phyloP scores from a whole-genome alignment of 2,888 invertebrate species.

The Acrobasis repandana region DNA sequence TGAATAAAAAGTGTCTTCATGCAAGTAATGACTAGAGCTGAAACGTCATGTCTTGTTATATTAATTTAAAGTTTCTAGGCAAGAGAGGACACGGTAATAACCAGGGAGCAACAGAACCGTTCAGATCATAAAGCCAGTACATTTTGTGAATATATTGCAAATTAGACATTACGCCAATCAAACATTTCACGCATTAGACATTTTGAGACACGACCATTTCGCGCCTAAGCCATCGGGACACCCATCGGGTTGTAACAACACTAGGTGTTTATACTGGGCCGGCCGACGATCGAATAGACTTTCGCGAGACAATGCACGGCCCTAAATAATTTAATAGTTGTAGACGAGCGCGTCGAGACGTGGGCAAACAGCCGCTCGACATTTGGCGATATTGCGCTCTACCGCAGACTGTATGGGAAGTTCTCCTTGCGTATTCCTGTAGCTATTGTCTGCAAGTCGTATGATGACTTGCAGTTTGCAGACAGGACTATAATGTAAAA shows the following conservation, averaged over 20 bases:
- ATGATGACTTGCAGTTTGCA: background rate
- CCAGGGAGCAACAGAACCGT: too few relatives aligned
- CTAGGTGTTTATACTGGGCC: slow-evolving; percentile 73
- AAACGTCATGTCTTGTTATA: too few relatives aligned
- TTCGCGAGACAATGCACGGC: slow-evolving; percentile 75
- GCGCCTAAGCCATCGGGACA: slow-evolving; percentile 41
- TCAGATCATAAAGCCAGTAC: too few relatives aligned
- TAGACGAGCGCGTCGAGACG: slow-evolving; percentile 57
- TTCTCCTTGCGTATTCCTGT: slow-evolving; percentile 15
- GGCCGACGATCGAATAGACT: slow-evolving; percentile 52
- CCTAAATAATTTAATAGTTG: slow-evolving; percentile 79
- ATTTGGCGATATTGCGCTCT: slow-evolving; percentile 21
- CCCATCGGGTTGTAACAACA: slow-evolving; percentile 64
- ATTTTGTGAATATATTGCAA: background rate
- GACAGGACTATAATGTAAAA: too few relatives aligned
- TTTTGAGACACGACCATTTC: background rate
- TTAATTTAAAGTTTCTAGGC: too few relatives aligned
- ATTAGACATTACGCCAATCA: background rate
- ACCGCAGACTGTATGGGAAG: slow-evolving; percentile 4
- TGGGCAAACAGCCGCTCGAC: slow-evolving; percentile 58
- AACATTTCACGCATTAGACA: background rate
- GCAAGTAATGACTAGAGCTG: too few relatives aligned
- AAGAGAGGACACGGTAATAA: too few relatives aligned
- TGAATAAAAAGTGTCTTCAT: too few relatives aligned
- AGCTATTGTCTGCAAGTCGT: slow-evolving; percentile 7